Percentiles rank a stretch among this genome's conserved stretches.
Evolutionary conservation across 2,888 invertebrate species (phyloP).

Genomic region (Dugesia japonica): DNA sequence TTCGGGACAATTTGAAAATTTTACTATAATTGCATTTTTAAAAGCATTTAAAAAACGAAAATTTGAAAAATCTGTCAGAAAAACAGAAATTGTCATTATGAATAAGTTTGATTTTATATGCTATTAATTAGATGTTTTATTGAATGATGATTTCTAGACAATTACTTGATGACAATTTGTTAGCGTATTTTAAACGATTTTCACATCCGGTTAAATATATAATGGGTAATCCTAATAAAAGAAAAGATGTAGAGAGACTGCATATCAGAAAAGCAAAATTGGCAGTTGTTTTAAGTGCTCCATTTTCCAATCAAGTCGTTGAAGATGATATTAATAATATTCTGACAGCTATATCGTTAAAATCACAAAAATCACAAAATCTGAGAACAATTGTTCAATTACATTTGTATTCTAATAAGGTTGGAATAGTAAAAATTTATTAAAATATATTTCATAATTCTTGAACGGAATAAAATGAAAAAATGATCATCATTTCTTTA

Average conservation of each 20-base stretch:
- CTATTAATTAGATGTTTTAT: neutral
- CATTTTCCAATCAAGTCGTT: neutral
- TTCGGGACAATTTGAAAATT: neutral
- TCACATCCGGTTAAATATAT: neutral
- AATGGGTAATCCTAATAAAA: neutral
- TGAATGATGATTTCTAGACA: neutral
- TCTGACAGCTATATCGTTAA: neutral
- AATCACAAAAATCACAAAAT: neutral
- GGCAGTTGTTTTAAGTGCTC: neutral
- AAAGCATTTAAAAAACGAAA: neutral
- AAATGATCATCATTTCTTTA: too few species aligned
- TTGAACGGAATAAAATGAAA: too few species aligned
- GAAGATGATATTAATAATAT: neutral
- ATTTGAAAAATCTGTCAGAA: neutral
- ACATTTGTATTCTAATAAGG: neutral
- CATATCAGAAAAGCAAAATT: neutral
- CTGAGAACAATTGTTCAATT: slow-evolving; percentile 2
- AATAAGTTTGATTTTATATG: neutral
- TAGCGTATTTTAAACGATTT: neutral
- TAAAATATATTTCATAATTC: too few species aligned
- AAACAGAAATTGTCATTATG: neutral
- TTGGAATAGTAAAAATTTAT: neutral
- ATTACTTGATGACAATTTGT: neutral
- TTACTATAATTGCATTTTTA: neutral
- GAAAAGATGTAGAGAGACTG: neutral